Percentiles rank a stretch among this genome's conserved stretches.
Conservation (phyloP, 1,140 invertebrate genomes). For the Tetragnatha versicolor region DNA sequence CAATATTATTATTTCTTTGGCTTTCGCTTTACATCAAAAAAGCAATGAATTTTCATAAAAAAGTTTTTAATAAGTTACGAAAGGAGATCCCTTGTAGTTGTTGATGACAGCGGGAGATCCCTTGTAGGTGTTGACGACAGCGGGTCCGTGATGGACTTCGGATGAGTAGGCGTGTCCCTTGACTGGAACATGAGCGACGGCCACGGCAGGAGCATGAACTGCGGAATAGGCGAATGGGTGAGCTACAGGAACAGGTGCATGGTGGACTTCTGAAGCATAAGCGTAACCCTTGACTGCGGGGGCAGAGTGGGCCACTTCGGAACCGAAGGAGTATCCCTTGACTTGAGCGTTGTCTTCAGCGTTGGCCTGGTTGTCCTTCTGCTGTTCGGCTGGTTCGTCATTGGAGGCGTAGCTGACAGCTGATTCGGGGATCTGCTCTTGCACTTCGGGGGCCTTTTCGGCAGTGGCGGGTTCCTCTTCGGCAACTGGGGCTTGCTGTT, state of each 20-base stretch:
- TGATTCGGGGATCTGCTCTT: not conserved
- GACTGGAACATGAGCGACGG: not conserved
- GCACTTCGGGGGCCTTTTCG: not conserved
- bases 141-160: constrained; percentile 16
- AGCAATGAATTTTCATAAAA: no score
- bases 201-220: not conserved
- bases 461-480: not conserved
- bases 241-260: no score
- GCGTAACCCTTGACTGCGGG: constrained; percentile 36
- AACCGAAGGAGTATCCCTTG: constrained; percentile 29
- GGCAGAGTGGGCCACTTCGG: constrained; percentile 24
- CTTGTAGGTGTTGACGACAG: not conserved
- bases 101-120: constrained; percentile 19
- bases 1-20: constrained; percentile 36
- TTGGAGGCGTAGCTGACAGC: not conserved
- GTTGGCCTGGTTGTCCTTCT: not conserved
- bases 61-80: constrained; percentile 21
- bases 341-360: not conserved
- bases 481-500: not conserved
- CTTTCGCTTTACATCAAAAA: not conserved
- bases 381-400: not conserved
- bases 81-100: constrained; percentile 44
- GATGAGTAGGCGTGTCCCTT: constrained; percentile 20
- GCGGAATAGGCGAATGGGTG: no score
- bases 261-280: constrained; percentile 45